phyloP scores from a whole-genome alignment of 1,140 invertebrate species.

The Rhopalosiphum maidis region DNA sequence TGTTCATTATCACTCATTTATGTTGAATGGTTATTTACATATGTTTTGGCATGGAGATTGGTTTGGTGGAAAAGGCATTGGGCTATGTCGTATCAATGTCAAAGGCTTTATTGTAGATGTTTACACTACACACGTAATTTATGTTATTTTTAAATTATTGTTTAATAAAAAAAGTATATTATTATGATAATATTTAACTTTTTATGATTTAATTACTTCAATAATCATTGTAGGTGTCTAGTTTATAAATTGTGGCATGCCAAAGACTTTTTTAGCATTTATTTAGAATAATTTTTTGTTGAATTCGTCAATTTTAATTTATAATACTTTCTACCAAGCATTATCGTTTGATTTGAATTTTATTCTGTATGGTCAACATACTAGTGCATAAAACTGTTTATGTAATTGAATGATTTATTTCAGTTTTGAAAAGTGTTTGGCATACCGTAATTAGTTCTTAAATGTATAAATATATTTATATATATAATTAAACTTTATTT shows the following conservation, averaged over 20 bases:
- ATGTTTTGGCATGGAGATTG: conserved; percentile 96
- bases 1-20: conserved; percentile 89
- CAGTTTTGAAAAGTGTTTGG: not conserved
- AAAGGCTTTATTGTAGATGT: conserved; percentile 78
- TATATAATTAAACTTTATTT: not conserved
- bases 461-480: not conserved
- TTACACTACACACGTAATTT: conserved; percentile 89
- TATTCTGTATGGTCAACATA: too few relatives aligned
- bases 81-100: conserved; percentile 79
- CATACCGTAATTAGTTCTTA: not conserved
- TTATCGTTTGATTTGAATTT: not conserved
- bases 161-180: not conserved
- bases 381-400: not conserved
- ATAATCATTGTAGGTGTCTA: not conserved
- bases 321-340: not conserved
- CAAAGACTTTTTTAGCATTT: not conserved
- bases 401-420: not conserved
- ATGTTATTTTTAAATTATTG: not conserved
- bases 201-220: not conserved
- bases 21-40: conserved; percentile 96
- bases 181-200: not conserved
- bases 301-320: not conserved
- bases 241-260: not conserved
- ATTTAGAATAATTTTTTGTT: not conserved
- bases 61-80: conserved; percentile 97